Evolutionary conservation across 2,888 invertebrate genomes (phyloP), one percentile per base, ranked within the genome.

Genomic region (Hyposoter dolosus): DNA sequence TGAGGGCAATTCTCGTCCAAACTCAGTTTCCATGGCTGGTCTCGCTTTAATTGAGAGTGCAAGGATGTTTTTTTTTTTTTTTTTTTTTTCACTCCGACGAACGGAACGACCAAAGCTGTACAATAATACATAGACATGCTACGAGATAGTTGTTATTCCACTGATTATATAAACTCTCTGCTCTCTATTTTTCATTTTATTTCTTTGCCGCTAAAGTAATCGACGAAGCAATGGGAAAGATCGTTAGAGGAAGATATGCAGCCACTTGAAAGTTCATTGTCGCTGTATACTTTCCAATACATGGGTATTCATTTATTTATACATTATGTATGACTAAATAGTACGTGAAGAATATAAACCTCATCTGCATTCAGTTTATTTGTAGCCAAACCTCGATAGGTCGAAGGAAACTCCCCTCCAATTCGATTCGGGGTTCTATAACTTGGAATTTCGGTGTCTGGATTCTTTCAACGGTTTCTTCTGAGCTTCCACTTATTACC

Each of bases 11-110:
- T 45, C 68, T 43, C 60, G 28, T 56, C 71, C 63, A 77, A 78
- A 69, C 43, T 68, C 19, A 50, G 65, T 78, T 74, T 74, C 35
- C 68, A 82, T 23, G 71, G 56, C 75, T 82, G 74, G 66, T 82
- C 83, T 90, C 88, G 84, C 88, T 88, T 89, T 90, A 91, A 91
- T 91, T 91, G 90, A 89, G 88, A 89, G 89, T 87, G 88, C 90
- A 89, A 89, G 88, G 88, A 89, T 89, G 87, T 87, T 87, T 84
- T 63, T 78, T 45, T 45, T 9, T 84, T 63, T 78, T 45, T 45
- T 9, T 84, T 63, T 74, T 45, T 45, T 19, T 19, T 63, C 56
- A 10, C 45, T 17, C 32, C 60, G 43, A 28, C 23, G 63, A 40
- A 74, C 35, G 56, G 28, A 50, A 43, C 72, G 47, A 77, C 15